Evolutionary conservation across 2,113 vertebrate genomes (phyloP).

Genomic region (Zosterops hypoxanthus): DNA sequence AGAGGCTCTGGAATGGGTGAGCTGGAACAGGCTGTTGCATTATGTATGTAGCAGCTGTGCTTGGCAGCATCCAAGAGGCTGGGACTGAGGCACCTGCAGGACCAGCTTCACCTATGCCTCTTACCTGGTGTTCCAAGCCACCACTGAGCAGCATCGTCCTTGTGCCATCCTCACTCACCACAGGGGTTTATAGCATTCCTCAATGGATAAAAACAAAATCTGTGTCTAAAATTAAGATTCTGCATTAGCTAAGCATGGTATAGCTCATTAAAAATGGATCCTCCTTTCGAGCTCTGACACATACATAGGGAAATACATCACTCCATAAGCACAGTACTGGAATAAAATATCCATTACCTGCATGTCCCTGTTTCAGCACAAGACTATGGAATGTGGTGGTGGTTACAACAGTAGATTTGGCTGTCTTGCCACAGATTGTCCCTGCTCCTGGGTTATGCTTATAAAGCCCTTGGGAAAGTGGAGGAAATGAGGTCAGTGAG

Average conservation of each 20-base stretch:
- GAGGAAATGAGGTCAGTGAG: neutral
- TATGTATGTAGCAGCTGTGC: neutral
- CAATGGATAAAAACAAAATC: neutral
- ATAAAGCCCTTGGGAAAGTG: neutral
- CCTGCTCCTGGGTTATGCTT: neutral
- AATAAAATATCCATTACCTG: conserved; percentile 9
- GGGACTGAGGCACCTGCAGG: neutral
- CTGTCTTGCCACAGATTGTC: neutral
- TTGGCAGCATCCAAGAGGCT: rapidly evolving
- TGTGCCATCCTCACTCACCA: neutral
- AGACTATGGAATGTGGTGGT: neutral
- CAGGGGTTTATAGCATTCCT: neutral
- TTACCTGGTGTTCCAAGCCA: neutral
- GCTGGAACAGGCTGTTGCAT: neutral
- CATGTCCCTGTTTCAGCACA: neutral
- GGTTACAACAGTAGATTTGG: neutral
- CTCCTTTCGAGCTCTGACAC: conserved; percentile 19
- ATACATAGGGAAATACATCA: neutral
- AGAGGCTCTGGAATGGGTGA: neutral
- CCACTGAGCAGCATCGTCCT: neutral
- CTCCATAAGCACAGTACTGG: neutral
- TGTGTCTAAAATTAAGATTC: neutral
- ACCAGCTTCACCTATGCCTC: neutral
- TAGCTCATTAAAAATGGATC: conserved; percentile 46
- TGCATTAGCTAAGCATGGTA: neutral